These are phyloP conservation scores for Sinonovacula constricta DNA, from an alignment of 1,140 invertebrate species.

Conservation along the genomic window DNA sequence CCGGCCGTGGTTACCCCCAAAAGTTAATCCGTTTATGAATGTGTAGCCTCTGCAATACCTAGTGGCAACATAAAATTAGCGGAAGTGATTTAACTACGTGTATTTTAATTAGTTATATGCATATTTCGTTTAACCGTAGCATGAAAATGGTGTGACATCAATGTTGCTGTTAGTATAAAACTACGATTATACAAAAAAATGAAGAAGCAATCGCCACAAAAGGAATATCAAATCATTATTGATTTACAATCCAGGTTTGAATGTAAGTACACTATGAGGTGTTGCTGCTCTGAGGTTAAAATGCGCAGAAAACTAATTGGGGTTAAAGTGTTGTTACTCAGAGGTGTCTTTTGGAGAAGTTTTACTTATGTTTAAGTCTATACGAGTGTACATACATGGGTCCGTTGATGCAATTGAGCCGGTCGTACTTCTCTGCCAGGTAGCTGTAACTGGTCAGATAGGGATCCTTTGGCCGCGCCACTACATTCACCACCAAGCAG, in stretches of 20 bases:
- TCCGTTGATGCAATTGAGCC: constrained; percentile 53
- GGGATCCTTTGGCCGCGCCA: constrained; percentile 59
- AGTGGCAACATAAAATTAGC: no score
- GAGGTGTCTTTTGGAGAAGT: no score
- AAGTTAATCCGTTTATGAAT: no score
- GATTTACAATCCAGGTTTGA: not conserved
- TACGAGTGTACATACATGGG: constrained; percentile 51
- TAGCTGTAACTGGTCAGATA: constrained; percentile 67
- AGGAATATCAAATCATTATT: not conserved
- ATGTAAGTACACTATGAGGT: not conserved
- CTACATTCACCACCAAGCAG: constrained; percentile 58
- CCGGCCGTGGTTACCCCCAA: no score
- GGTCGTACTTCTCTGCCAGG: constrained; percentile 57
- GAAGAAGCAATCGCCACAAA: not conserved
- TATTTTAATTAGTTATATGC: no score
- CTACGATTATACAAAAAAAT: no score
- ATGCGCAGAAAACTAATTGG: not conserved
- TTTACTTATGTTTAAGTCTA: not conserved
- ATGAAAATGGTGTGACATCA: no score
- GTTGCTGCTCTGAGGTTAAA: not conserved
- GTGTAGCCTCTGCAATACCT: no score
- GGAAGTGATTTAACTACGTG: no score
- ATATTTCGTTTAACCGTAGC: no score
- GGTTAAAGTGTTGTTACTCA: not conserved
- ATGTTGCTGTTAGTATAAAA: no score